Evolutionary conservation across 2,113 vertebrate species (phyloP).

Genomic region (Rhynchomys soricoides): DNA sequence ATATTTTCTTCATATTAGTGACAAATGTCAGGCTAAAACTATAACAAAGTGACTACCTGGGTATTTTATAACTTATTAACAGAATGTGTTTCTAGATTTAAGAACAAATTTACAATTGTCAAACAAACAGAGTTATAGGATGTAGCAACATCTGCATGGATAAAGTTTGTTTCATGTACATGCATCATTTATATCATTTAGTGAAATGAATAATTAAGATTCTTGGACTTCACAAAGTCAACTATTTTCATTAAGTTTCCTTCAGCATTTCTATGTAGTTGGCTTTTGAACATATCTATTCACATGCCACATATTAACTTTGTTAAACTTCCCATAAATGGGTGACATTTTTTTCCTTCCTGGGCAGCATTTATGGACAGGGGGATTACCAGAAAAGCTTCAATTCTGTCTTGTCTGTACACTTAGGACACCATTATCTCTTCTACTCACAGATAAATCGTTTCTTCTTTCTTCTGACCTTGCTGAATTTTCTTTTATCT

Average conservation of each 20-base stretch:
- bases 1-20: slow-evolving; percentile 70
- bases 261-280: slow-evolving; percentile 30
- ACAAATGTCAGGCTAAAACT: slow-evolving; percentile 69
- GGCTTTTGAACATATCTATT: not conserved
- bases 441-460: slow-evolving; percentile 28
- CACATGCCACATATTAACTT: not conserved
- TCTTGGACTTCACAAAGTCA: not conserved
- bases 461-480: slow-evolving; percentile 37
- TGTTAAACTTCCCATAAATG: not conserved
- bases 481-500: not conserved
- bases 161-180: slow-evolving; percentile 24
- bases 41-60: slow-evolving; percentile 62
- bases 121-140: slow-evolving; percentile 24
- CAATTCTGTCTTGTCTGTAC: not conserved
- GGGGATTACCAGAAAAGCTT: slow-evolving; percentile 23
- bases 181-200: not conserved
- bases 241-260: slow-evolving; percentile 26
- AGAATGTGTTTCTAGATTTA: slow-evolving; percentile 39
- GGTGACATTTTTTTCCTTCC: not conserved
- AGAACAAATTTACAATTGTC: slow-evolving; percentile 56
- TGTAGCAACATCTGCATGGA: slow-evolving; percentile 17
- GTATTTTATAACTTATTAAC: slow-evolving; percentile 65
- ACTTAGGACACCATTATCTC: not conserved
- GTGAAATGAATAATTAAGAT: slow-evolving; percentile 2
- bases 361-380: not conserved